Base-by-base conservation (phyloP, 2,888 invertebrate genomes). In the Thalpophila matura region DNA sequence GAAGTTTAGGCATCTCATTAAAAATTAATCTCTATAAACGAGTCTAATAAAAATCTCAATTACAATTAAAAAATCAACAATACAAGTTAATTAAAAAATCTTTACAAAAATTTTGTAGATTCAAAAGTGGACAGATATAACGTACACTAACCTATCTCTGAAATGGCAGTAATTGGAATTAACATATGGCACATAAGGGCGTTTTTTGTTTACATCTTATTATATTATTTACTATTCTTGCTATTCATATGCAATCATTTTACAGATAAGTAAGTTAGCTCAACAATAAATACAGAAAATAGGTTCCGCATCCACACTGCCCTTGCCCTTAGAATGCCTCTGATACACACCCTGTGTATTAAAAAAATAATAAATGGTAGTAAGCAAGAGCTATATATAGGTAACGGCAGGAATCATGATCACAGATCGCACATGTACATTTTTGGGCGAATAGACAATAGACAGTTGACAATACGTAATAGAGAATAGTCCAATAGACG, bases 1-100 rank as follows among this genome's bases (percentile, higher is more conserved):
- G 63, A 70, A 50, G 43, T 55, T 49, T 64, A 71, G 38, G 43
- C 56, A 64, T 54, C 26, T 51, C 47, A 61, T 71, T 71, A 71
- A 63, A 46, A 63, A 71, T 49, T 62, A 66, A 71, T 55, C 55
- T 49, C 64, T 54, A 43, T 54, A 47, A 12, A 63, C 33, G 35
- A 71, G 53, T 42, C 66, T 49, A 66, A 62, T 40, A 42, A 59
- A 60, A 76, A 72, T 59, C 49, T 50, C 47, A 43, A 42, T 38
- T 37, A 51, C 6, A 29, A 20, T 37, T 40, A 40, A 66, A 40
- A 66, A 67, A 55, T 43, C 26, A 59, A 57, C 26, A 38, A 33
- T 31, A 38, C 4, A 1, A 40, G 22, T 22, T 26, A 54, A 43
- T 55, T n/a, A n/a, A n/a, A 55, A 67, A 73, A 60, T 70, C 74